Base-by-base conservation (phyloP, 1,140 invertebrate genomes). In the Hydropsyche tenuis region DNA sequence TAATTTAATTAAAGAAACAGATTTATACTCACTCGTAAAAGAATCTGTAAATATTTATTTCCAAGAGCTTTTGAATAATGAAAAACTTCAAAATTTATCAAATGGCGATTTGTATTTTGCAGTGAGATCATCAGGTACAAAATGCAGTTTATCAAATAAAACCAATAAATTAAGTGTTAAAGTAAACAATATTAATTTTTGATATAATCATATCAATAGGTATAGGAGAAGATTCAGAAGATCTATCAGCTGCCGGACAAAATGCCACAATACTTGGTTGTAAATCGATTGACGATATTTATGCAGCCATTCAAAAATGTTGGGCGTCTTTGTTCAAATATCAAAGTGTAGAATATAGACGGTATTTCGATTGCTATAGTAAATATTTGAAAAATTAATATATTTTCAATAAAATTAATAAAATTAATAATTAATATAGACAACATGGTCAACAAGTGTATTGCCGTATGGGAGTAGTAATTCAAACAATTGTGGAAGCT, bases 221-320 rank as follows among this genome's bases (percentile, higher is more conserved):
- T 30, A 84, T 91, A 62, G 90, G 90, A 2, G 93, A 95, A 86
- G 93, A 96, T 82, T 89, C 90, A 6, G 87, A 89, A 69, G 92
- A 92, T 82, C 79, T 88, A 81, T 95, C 93, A 0, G 90, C 91
- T 2, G 94, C 94, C n/a, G 94, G 94, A 20, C 94, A 96, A 85
- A 93, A 95, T 82, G 88, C 89, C 48, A 94, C 92, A 0, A 88
- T 90, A 74, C 82, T 96, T 0, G 92, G 92, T 3, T 87, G 92
- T 37, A 80, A 81, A 23, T 83, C 80, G 6, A 79, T 83, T 42
- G 81, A 83, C 4, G 82, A 90, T 78, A 81, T 94, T 1, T 51
- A 89, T 0, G 75, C 82, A 27, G 89, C 87, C 0, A 82, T 95
- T 2, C 82, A 87, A 27, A 85, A 87, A 48, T 96, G 94, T 79